Evolutionary conservation across 2,113 vertebrate species (phyloP), one percentile per base, ranked within the genome.

Genomic region (Bujurquina vittata): DNA sequence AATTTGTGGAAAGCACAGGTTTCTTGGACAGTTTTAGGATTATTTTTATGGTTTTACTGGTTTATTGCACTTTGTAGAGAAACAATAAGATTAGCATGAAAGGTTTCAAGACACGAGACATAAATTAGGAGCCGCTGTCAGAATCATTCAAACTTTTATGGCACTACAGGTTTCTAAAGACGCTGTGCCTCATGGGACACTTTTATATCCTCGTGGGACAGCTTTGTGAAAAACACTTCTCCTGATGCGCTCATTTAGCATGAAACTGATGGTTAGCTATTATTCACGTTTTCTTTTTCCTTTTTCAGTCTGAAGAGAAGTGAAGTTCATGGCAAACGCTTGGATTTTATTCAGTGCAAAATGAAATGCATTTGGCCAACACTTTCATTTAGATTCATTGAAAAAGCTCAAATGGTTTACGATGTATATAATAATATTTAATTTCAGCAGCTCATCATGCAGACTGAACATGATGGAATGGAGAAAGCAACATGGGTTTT

Each of bases 1-100:
- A 20, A 15, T 55, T 84, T 61, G 22, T 75, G 35, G 4, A 63
- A 52, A 79, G 43, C 22, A 72, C 56, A 79, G 60, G 80, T 81
- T 77, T 79, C 35, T 31, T 10, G 59, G 59, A 78, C 59, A 69
- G 52, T 79, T 87, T 87, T 29, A 61, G 37, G 75, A 72, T 67
- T n/a, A 40, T 79, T 84, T 84, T 84, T 81, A 86, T 1, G 20
- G 74, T n/a, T 54, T 62, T 7, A 1, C 52, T 37, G 40, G 57
- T 84, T 87, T 76, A 73, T 76, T 77, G 76, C 43, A 55, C 52
- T 85, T 83, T 22, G 78, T 56, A 31, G 31, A 55, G 77, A 65
- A 83, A 63, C 10, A 57, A 35, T 79, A 76, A 81, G 75, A 87
- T 77, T 78, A 87, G 83, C 77, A 76, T 29, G 77, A 87, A 67